Evolutionary conservation across 2,113 vertebrate genomes (phyloP).

Genomic region (Sardina pilchardus): DNA sequence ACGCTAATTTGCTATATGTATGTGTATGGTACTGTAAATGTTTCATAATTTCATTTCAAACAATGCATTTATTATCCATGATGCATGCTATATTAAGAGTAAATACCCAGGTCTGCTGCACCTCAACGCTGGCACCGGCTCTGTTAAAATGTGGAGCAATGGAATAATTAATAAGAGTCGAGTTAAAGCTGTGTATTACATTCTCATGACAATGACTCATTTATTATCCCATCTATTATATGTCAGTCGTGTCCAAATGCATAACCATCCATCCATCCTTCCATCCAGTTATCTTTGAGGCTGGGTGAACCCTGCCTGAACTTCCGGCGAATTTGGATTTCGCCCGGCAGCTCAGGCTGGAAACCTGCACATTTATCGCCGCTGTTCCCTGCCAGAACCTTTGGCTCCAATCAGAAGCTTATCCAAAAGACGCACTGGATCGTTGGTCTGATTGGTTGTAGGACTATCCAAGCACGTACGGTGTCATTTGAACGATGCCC

Average conservation of each 20-base stretch:
- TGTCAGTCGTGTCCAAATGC: not conserved
- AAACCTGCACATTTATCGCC: no score
- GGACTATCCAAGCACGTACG: no score
- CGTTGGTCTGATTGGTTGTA: no score
- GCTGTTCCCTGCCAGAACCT: no score
- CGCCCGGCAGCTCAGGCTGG: no score
- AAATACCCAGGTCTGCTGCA: not conserved
- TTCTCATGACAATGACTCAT: not conserved
- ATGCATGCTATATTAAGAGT: not conserved
- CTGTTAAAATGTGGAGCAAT: not conserved
- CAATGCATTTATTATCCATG: not conserved
- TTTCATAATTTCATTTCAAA: not conserved
- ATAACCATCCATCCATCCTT: not conserved
- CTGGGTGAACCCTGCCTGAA: no score
- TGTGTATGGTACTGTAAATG: not conserved
- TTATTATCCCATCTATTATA: not conserved
- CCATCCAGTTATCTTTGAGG: no score
- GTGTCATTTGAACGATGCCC: no score
- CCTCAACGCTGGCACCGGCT: not conserved
- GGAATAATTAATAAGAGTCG: not conserved
- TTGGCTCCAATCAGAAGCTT: no score
- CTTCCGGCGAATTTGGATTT: no score
- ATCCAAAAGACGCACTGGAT: no score
- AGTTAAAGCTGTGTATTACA: not conserved
- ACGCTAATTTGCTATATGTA: no score